Evolutionary conservation across 2,888 invertebrate genomes (phyloP).

Genomic region (Diplolepis rosae): DNA sequence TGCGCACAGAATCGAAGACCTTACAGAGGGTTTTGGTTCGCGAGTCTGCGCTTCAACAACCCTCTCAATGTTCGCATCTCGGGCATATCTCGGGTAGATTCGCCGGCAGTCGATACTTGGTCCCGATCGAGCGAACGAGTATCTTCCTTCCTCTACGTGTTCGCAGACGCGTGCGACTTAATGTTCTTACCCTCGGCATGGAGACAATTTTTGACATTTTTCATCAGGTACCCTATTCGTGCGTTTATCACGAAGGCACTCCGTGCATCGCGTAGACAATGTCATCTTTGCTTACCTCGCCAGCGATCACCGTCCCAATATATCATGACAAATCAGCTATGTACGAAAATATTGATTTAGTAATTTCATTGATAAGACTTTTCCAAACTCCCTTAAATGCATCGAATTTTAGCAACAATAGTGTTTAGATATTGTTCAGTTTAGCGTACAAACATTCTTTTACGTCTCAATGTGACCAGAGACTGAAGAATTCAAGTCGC

Average conservation of each 20-base stretch:
- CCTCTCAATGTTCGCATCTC: constrained; percentile 16
- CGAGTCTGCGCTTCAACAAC: constrained; percentile 22
- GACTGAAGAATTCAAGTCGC: not conserved
- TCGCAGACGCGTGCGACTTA: constrained; percentile 8
- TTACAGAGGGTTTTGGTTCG: not conserved
- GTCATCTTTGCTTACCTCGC: not conserved
- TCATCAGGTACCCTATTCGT: constrained; percentile 11
- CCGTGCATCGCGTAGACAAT: not conserved
- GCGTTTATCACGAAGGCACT: not conserved
- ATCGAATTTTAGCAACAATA: too few relatives aligned
- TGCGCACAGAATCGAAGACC: constrained; percentile 5
- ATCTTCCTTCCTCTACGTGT: not conserved
- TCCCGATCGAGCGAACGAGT: constrained; percentile 3
- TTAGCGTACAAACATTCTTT: not conserved
- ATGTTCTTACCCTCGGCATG: constrained; percentile 25
- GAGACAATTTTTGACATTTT: constrained; percentile 21
- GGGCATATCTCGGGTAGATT: not conserved
- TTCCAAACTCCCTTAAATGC: not conserved
- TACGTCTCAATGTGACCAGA: not conserved
- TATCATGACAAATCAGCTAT: not conserved
- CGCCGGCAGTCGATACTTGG: constrained; percentile 15
- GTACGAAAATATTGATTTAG: not conserved
- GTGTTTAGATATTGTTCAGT: not conserved
- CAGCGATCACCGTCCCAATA: not conserved
- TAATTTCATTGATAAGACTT: not conserved